Base-by-base conservation (phyloP, 2,888 invertebrate genomes). In the Pristionchus maxplancki region DNA sequence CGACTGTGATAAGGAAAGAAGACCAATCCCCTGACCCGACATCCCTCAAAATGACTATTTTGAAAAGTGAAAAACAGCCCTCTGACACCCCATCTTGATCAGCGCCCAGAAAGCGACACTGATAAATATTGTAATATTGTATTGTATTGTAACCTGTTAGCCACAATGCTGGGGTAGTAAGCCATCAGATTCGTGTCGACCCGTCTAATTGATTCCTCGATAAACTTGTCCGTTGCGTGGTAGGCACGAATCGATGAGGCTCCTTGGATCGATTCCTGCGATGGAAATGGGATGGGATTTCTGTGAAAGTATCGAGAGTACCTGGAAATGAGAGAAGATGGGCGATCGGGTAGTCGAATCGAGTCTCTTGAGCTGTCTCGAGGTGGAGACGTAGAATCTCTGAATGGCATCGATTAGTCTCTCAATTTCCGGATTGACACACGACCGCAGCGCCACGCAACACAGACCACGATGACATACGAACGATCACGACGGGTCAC, bases 341-440 rank as follows among this genome's bases (percentile, higher is more conserved):
- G 99, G 99, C 34, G 98, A 98, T 89, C 98, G 96, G 1, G 98
- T 97, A 0, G 98, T 97, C 0, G 98, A 98, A 95, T 98, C 98
- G 89, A 99, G 95, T 87, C 99, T 96, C 95, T 98, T 98, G 92
- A 99, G 95, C 89, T 99, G 99, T 28, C 99, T 96, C 2, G 98
- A 98, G 0, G 98, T 97, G 6, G 97, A 97, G 90, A 99, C 97
- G 95, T 98, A 99, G 96, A 98, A 97, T 92, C 97, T 96, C 96
- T 99, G 95, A 85, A n/a, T n/a, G n/a, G n/a, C n/a, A n/a, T n/a
- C n/a, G n/a, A n/a, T n/a, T n/a, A n/a, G n/a, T n/a, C n/a, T n/a
- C n/a, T n/a, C 2, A 31, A 34, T 34, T 34, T 71, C 20, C 6
- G 37, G 9, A 71, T 71, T 34, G 24, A 28, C 44, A 44, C 78